Evolutionary conservation across 2,113 vertebrate genomes (phyloP).

Genomic region (Percina caprodes): DNA sequence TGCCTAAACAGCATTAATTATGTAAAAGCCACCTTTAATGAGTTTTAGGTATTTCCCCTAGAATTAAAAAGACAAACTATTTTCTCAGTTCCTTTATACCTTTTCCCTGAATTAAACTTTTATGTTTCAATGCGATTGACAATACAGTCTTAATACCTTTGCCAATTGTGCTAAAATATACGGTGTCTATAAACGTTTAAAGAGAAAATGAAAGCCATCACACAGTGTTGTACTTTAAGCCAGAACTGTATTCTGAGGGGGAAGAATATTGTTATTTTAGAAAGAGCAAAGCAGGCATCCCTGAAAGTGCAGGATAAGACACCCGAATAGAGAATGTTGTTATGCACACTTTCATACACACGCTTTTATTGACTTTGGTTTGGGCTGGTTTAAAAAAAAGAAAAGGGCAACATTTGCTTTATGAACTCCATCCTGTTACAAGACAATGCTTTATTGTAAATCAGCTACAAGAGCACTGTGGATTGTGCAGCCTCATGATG

Average conservation of each 20-base stretch:
- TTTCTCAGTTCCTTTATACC: background rate
- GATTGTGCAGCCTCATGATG: constrained; percentile 11
- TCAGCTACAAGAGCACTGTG: background rate
- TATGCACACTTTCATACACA: constrained; percentile 6
- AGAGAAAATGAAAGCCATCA: constrained; percentile 47
- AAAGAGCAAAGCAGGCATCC: constrained; percentile 15
- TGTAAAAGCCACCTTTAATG: background rate
- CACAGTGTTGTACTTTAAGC: constrained; percentile 4
- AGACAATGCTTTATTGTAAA: constrained; percentile 36
- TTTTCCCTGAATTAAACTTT: background rate
- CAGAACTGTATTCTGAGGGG: constrained; percentile 41
- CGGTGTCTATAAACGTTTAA: background rate
- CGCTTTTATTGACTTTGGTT: constrained; percentile 61
- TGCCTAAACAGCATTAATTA: background rate
- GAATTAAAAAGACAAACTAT: background rate
- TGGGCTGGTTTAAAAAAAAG: constrained; percentile 9
- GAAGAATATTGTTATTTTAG: constrained; percentile 43
- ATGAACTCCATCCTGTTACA: background rate
- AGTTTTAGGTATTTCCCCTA: background rate
- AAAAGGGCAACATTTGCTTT: background rate
- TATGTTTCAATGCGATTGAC: background rate
- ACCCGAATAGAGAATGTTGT: constrained; percentile 23
- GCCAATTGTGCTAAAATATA: background rate
- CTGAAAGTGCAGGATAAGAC: constrained; percentile 20
- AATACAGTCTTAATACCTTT: background rate